Base-by-base conservation (phyloP, 2,797 vertebrate species). In the Pagetopsis macropterus region DNA sequence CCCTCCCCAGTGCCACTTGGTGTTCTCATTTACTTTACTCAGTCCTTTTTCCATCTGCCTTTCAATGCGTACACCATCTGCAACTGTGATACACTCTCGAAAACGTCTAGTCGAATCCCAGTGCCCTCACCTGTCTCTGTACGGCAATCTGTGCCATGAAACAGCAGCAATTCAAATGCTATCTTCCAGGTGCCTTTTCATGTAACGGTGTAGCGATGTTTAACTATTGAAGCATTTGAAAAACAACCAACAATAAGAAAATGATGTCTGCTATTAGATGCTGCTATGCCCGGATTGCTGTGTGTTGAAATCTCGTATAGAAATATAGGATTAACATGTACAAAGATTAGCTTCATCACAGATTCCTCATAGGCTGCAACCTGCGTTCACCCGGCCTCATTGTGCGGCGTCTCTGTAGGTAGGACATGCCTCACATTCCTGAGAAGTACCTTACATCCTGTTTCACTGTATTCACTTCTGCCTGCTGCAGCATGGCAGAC, bases 11-110 rank as follows among this genome's bases (percentile, higher is more conserved):
- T 45, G 37, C 55, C 13, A 11, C 40, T 74, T 65, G 49, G 56
- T 75, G 80, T 79, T 82, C 62, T 65, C 55, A 61, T 70, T 78
- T 45, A 64, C 45, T 49, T 52, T 9, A 23, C 56, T 43, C 45
- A 12, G 43, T 17, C 3, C 27, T 72, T 70, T 75, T 61, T 63
- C 66, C 63, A 56, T 64, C 58, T 70, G 41, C 41, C 21, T 68
- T 54, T 48, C 12, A 72, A 66, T 40, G 41, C 9, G 7, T 64
- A 21, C 15, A 52, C 52, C 74, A 71, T 73, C 75, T 80, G 75
- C 60, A 57, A 65, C 12, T 31, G 64, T 52, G 15, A 73, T 21
- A 27, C 72, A 67, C 44, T 50, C 44, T 49, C 44, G 57, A 46
- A 40, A 45, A n/a, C 49, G 49, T 65, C 58, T 3, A 61, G 44